Evolutionary conservation across 1,140 invertebrate species (phyloP).

Genomic region (Spodoptera litura): DNA sequence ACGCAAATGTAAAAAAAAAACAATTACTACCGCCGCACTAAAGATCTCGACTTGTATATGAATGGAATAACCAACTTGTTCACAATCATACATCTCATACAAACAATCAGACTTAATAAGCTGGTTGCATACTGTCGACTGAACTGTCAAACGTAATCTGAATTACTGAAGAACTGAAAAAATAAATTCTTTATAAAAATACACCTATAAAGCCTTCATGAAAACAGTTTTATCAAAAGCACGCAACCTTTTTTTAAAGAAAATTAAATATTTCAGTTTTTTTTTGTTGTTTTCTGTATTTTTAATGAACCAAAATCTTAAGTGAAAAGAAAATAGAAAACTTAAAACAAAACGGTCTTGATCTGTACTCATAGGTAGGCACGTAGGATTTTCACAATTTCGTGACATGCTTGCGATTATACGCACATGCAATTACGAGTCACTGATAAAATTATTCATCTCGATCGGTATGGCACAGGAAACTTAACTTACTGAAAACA

Average conservation of each 20-base stretch:
- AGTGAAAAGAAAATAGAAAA: slow-evolving; percentile 25
- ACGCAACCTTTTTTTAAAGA: slow-evolving; percentile 36
- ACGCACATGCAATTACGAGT: slow-evolving; percentile 38
- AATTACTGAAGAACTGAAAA: slow-evolving; percentile 30
- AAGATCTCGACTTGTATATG: slow-evolving; percentile 25
- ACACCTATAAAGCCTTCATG: slow-evolving; percentile 33
- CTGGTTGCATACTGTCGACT: slow-evolving; percentile 50
- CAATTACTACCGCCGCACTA: slow-evolving; percentile 11
- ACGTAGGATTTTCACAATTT: slow-evolving; percentile 39
- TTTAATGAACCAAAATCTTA: slow-evolving; percentile 41
- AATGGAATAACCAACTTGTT: slow-evolving; percentile 31
- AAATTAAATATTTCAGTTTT: slow-evolving; percentile 28
- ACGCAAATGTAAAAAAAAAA: too few relatives aligned
- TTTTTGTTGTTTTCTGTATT: slow-evolving; percentile 47
- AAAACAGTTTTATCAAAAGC: slow-evolving; percentile 49
- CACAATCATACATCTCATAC: slow-evolving; percentile 44
- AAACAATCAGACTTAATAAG: slow-evolving; percentile 56
- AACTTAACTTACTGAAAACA: slow-evolving; percentile 52
- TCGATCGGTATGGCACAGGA: slow-evolving; percentile 58
- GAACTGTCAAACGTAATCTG: slow-evolving; percentile 43
- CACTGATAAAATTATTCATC: slow-evolving; percentile 47
- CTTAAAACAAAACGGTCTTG: slow-evolving; percentile 42
- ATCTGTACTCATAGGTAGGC: slow-evolving; percentile 47
- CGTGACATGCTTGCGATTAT: slow-evolving; percentile 35
- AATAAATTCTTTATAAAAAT: slow-evolving; percentile 28